Base-by-base conservation (phyloP, 1,140 invertebrate species). In the Hyposmocoma kahamanoa region DNA sequence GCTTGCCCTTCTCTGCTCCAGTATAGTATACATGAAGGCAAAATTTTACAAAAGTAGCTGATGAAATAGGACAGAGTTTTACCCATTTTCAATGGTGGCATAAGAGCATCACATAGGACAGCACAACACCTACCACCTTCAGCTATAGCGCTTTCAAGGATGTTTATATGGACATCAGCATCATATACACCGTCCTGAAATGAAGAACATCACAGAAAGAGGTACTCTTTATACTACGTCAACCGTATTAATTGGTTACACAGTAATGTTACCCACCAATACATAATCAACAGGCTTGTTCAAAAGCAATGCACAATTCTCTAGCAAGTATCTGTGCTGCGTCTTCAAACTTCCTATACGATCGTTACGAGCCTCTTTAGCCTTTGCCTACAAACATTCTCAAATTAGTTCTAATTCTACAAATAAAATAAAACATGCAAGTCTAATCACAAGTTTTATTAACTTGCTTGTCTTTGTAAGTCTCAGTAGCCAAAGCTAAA, bases 311-410 rank as follows among this genome's bases (percentile, higher is more conserved):
- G 90, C 89, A 22, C 87, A 88, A 47, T 89, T 87, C 56, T 92
- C 91, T 30, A 93, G 75, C 10, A 93, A 68, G 65, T 90, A 90
- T 49, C 87, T 86, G 57, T 91, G 90, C 17, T 88, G 88, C 5
- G 87, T 75, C 62, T 86, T 88, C 9, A 92, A 50, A 19, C 65
- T 69, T 44, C 71, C 72, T 56, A 87, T 67, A 51, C 91, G 79
- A 20, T 67, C 65, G 32, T 77, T 83, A 36, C 89, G 77, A 42
- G 74, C 67, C 55, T 88, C 87, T 59, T 87, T 90, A 34, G 85
- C 87, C 71, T 86, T 88, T 20, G 71, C 75, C 88, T 89, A 71
- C 17, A 63, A 72, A 55, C 54, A 67, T n/a, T n/a, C 59, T 49
- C 32, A 61, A 53, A 11, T 45, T 46, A 50, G 36, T 24, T 51